Conservation (phyloP, 2,888 invertebrate species). For the Leptothorax acervorum region DNA sequence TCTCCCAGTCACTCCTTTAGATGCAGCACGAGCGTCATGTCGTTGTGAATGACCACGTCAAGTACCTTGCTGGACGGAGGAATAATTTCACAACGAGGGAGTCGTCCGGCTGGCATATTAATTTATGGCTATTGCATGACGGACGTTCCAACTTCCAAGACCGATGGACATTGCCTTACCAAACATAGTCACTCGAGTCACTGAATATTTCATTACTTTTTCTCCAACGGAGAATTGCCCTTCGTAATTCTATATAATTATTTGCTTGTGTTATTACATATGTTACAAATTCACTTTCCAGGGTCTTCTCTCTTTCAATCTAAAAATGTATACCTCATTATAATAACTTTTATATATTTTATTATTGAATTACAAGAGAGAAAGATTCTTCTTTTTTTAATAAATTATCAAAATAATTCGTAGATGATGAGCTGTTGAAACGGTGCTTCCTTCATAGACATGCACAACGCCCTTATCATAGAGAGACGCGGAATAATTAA, state of each 20-base stretch:
- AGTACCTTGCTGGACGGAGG: slow-evolving; percentile 56
- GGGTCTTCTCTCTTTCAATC: not conserved
- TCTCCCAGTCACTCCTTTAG: slow-evolving; percentile 12
- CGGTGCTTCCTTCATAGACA: not conserved
- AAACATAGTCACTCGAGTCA: slow-evolving; percentile 11
- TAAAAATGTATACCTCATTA: not conserved
- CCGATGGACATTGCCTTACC: slow-evolving; percentile 36
- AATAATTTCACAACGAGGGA: slow-evolving; percentile 67
- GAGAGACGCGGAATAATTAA: slow-evolving; percentile 60
- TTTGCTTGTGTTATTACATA: not conserved
- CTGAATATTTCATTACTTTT: slow-evolving; percentile 45
- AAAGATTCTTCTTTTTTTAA: not conserved
- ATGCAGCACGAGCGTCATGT: slow-evolving; percentile 39
- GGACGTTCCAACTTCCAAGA: slow-evolving; percentile 51
- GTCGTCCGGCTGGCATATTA: slow-evolving; percentile 67
- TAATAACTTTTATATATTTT: not conserved
- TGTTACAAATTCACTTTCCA: not conserved
- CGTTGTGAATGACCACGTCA: slow-evolving; percentile 50
- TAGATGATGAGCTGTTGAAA: not conserved
- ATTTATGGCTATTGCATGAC: slow-evolving; percentile 73
- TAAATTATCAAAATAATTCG: not conserved
- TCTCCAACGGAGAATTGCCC: not conserved
- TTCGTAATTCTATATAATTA: not conserved
- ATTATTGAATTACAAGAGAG: not conserved
- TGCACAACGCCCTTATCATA: not conserved